phyloP scores from a whole-genome alignment of 2,113 vertebrate species.

The Anoura caudifer region DNA sequence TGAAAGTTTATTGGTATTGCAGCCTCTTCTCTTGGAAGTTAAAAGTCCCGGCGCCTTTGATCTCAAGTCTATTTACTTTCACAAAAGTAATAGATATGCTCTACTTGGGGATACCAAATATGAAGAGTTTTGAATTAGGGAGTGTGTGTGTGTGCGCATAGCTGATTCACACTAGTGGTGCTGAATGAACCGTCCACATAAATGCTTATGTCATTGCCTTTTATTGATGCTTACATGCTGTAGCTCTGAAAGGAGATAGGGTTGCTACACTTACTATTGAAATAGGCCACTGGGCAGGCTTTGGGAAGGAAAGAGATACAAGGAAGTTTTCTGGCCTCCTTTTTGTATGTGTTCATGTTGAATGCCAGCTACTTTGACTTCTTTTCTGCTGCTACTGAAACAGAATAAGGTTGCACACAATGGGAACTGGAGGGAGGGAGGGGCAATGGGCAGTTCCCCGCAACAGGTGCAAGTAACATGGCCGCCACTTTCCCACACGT shows the following conservation, averaged over 20 bases:
- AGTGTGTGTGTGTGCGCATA: neutral
- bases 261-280: constrained; percentile 40
- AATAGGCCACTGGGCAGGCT: constrained; percentile 1
- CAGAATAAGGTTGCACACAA: constrained; percentile 81
- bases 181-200: constrained; percentile 10
- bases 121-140: constrained; percentile 31
- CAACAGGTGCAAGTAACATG: constrained; percentile 84
- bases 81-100: constrained; percentile 40
- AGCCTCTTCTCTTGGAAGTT: constrained; percentile 33
- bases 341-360: constrained; percentile 9
- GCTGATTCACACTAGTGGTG: neutral
- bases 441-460: constrained; percentile 69
- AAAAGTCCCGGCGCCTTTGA: constrained; percentile 55
- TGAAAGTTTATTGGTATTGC: neutral
- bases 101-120: constrained; percentile 23
- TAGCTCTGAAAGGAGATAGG: constrained; percentile 45
- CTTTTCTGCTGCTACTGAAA: constrained; percentile 73
- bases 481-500: constrained; percentile 87
- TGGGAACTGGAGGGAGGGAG: constrained; percentile 70
- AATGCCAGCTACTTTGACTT: constrained; percentile 45
- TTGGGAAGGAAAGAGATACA: neutral
- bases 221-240: neutral
- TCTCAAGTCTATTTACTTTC: constrained; percentile 39
- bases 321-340: constrained; percentile 19
- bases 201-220: constrained; percentile 29